Evolutionary conservation across 2,797 vertebrate genomes (phyloP).

Genomic region (Pangasius macronema): DNA sequence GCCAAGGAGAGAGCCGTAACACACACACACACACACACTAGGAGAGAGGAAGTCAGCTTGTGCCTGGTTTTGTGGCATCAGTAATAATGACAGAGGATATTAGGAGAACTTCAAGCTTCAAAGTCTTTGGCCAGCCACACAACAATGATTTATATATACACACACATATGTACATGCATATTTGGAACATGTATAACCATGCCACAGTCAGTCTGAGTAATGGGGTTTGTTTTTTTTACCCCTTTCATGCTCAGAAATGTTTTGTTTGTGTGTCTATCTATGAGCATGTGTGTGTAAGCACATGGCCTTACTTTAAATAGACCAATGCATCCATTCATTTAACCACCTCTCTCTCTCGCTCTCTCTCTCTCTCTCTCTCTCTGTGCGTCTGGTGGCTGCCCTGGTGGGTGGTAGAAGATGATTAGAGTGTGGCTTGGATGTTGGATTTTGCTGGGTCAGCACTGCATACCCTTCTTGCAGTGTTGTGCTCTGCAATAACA

Average conservation of each 20-base stretch:
- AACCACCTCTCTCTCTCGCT: background rate
- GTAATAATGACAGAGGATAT: conserved; percentile 25
- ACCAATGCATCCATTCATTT: conserved; percentile 30
- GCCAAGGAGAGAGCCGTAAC: background rate
- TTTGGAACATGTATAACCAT: conserved; percentile 27
- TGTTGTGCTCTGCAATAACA: conserved; percentile 74
- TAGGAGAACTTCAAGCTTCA: conserved; percentile 13
- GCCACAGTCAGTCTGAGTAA: conserved; percentile 15
- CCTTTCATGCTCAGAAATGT: conserved; percentile 27
- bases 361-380: conserved; percentile 28
- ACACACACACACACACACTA: background rate
- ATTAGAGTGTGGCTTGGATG: conserved; percentile 66
- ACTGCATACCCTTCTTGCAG: conserved; percentile 65
- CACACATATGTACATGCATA: conserved; percentile 34
- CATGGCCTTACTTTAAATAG: conserved; percentile 36
- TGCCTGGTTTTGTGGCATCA: conserved; percentile 9
- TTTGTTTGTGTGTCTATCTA: conserved; percentile 27
- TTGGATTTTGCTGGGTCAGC: conserved; percentile 73
- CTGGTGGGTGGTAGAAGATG: conserved; percentile 56
- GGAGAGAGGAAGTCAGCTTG: background rate
- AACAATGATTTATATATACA: conserved; percentile 16
- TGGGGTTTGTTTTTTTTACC: conserved; percentile 6
- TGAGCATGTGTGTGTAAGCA: conserved; percentile 30
- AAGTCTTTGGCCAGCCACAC: conserved; percentile 19
- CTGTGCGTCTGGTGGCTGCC: conserved; percentile 17